Percentiles rank a stretch among this genome's conserved stretches.
Evolutionary conservation across 2,888 invertebrate genomes (phyloP).

Genomic region (Leptarthrus brevirostris): DNA sequence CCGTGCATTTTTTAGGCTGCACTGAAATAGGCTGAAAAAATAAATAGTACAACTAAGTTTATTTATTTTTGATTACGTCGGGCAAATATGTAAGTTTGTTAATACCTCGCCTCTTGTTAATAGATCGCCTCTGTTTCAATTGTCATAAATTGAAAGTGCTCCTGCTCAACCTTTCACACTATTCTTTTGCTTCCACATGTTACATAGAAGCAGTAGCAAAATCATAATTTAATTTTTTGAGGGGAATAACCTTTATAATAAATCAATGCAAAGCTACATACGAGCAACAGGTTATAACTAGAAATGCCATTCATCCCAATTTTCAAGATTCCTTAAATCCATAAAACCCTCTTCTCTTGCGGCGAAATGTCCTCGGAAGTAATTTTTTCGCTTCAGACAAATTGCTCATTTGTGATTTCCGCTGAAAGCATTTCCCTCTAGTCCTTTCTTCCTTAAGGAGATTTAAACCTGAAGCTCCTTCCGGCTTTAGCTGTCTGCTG

Average conservation of each 20-base stretch:
- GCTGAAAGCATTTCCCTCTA: conserved; percentile 12
- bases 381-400: conserved; percentile 68
- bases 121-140: too few relatives aligned
- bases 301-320: conserved; percentile 10
- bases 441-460: conserved; percentile 43
- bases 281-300: background rate
- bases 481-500: conserved; percentile 44
- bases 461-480: conserved; percentile 39
- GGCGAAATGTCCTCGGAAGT: conserved; percentile 60
- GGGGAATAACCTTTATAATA: background rate
- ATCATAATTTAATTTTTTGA: too few relatives aligned
- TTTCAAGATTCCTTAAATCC: conserved; percentile 32
- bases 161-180: too few relatives aligned
- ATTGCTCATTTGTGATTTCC: conserved; percentile 68
- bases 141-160: too few relatives aligned
- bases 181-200: too few relatives aligned
- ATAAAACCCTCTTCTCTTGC: background rate
- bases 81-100: too few relatives aligned
- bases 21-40: too few relatives aligned
- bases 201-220: too few relatives aligned
- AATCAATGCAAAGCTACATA: background rate
- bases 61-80: too few relatives aligned
- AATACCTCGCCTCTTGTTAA: too few relatives aligned
- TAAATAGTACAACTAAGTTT: too few relatives aligned
- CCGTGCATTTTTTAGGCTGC: too few relatives aligned